Evolutionary conservation across 2,113 vertebrate genomes (phyloP).

Genomic region (Erinaceus europaeus): DNA sequence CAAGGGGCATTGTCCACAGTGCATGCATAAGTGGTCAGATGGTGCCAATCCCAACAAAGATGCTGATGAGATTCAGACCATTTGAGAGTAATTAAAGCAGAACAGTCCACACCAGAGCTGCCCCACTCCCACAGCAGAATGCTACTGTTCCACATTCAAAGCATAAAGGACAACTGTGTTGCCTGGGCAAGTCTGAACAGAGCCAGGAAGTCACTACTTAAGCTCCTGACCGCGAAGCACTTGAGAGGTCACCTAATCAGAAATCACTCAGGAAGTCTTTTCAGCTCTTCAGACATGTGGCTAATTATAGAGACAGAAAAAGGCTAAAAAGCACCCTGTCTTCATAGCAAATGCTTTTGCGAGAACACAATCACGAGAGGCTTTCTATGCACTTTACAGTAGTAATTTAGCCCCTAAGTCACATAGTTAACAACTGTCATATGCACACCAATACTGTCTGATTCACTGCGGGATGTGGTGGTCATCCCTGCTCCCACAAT

Average conservation of each 20-base stretch:
- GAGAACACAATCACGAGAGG: not conserved
- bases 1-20: conserved; percentile 1
- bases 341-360: not conserved
- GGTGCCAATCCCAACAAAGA: conserved; percentile 50
- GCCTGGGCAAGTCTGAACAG: conserved; percentile 8
- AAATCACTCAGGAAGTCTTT: conserved; percentile 58
- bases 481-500: not conserved
- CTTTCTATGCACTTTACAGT: not conserved
- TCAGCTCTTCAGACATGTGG: not conserved
- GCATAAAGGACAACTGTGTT: conserved; percentile 41
- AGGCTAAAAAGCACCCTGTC: not conserved
- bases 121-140: conserved; percentile 13
- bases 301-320: conserved; percentile 42
- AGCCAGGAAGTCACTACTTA: conserved; percentile 48
- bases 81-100: conserved; percentile 53
- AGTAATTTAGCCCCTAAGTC: not conserved
- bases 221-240: not conserved
- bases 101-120: conserved; percentile 23
- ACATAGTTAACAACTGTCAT: not conserved
- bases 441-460: not conserved
- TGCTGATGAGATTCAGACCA: conserved; percentile 28
- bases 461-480: not conserved
- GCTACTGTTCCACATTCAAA: conserved; percentile 26
- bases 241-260: conserved; percentile 44
- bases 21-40: not conserved